Evolutionary conservation across 2,113 vertebrate species (phyloP).

Genomic region (Otis tarda): DNA sequence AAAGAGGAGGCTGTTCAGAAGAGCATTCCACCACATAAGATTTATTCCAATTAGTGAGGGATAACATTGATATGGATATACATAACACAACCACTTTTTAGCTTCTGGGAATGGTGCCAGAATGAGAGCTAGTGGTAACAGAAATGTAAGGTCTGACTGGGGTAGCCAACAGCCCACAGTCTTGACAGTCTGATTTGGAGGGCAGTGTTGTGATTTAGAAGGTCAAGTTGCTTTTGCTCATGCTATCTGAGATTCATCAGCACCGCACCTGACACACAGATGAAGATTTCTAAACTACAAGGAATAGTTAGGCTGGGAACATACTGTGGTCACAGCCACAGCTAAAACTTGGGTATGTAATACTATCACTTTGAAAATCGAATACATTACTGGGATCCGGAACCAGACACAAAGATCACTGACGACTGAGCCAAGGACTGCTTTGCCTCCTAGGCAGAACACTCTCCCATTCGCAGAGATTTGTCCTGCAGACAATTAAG

Average conservation of each 20-base stretch:
- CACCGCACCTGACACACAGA: not conserved
- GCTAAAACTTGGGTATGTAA: not conserved
- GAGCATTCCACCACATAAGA: not conserved
- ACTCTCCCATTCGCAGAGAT: not conserved
- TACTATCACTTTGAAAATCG: not conserved
- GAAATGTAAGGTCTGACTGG: not conserved
- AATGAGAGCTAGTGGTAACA: not conserved
- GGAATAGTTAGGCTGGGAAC: not conserved
- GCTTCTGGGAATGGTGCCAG: constrained; percentile 41
- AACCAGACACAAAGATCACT: not conserved
- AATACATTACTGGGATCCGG: not conserved
- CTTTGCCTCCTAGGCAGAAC: not conserved
- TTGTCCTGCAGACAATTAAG: not conserved
- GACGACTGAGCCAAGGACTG: not conserved
- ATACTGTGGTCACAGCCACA: not conserved
- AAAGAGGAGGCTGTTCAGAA: not conserved
- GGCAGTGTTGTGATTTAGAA: not conserved
- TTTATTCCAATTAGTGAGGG: not conserved
- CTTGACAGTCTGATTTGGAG: constrained; percentile 10
- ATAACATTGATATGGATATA: constrained; percentile 14
- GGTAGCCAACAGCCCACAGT: not conserved
- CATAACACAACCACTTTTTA: constrained; percentile 5
- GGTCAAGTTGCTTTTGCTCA: not conserved
- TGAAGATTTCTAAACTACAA: not conserved
- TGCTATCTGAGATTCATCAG: not conserved